These are phyloP conservation scores for Itoplectis maculator DNA, from an alignment of 2,888 invertebrate species.

Conservation along the genomic window DNA sequence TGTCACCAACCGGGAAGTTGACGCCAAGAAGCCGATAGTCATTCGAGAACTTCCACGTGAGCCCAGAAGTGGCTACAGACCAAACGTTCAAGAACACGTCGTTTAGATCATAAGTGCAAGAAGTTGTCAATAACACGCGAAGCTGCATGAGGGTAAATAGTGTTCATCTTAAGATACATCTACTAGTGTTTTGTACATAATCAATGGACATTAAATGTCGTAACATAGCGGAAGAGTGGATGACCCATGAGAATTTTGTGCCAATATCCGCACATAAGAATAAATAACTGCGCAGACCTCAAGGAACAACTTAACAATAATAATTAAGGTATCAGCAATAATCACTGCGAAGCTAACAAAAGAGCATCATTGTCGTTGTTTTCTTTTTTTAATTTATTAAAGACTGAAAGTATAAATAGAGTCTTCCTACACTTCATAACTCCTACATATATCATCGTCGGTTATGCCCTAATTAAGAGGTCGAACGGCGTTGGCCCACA, in stretches of 20 bases:
- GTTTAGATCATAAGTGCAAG: slow-evolving; percentile 33
- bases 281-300: too few species aligned
- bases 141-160: neutral
- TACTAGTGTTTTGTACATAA: slow-evolving; percentile 25
- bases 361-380: neutral
- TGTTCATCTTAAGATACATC: slow-evolving; percentile 32
- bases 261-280: too few species aligned
- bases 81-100: slow-evolving; percentile 50
- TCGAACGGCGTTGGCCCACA: slow-evolving; percentile 57
- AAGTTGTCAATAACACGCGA: neutral
- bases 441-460: slow-evolving; percentile 34
- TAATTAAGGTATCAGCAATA: slow-evolving; percentile 30
- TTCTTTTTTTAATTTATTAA: slow-evolving; percentile 70
- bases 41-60: slow-evolving; percentile 77
- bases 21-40: slow-evolving; percentile 60
- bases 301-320: too few species aligned
- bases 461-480: slow-evolving; percentile 50
- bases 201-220: slow-evolving; percentile 14
- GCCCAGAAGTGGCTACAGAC: slow-evolving; percentile 77
- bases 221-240: too few species aligned
- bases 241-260: too few species aligned
- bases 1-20: slow-evolving; percentile 45
- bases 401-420: slow-evolving; percentile 75
- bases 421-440: slow-evolving; percentile 52
- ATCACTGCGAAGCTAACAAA: neutral